Conservation (phyloP, 2,797 vertebrate species). For the Aldrovandia affinis region DNA sequence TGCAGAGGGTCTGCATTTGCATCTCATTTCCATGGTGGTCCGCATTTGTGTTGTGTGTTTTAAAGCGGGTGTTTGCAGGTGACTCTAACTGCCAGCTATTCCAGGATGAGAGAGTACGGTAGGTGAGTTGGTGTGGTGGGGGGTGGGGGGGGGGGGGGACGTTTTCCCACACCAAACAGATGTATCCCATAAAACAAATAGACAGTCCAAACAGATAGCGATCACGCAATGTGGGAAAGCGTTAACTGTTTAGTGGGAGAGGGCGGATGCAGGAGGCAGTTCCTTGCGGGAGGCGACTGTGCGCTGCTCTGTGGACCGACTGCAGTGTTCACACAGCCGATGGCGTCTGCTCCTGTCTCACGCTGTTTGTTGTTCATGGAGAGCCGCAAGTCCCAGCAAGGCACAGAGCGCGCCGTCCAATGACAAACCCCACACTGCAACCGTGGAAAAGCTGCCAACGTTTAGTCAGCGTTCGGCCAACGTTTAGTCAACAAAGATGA, state of each 20-base stretch:
- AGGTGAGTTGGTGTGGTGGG: background rate
- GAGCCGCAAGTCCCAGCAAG: background rate
- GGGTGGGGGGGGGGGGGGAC: constrained; percentile 5
- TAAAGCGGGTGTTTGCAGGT: constrained; percentile 27
- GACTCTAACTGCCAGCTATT: constrained; percentile 48
- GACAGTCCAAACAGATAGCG: constrained; percentile 54
- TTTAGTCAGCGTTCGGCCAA: background rate
- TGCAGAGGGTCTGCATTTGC: constrained; percentile 66
- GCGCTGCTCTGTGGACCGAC: constrained; percentile 33
- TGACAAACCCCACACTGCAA: background rate
- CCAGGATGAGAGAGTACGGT: background rate
- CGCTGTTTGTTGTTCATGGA: background rate
- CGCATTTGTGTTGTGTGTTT: constrained; percentile 50
- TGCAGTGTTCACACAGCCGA: constrained; percentile 41
- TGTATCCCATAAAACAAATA: constrained; percentile 53
- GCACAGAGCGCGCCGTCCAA: background rate
- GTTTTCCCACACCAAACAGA: constrained; percentile 29
- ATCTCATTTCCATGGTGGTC: constrained; percentile 75
- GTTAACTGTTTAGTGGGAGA: constrained; percentile 45
- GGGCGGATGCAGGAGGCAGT: background rate
- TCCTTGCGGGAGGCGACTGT: background rate
- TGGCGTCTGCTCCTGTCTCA: background rate
- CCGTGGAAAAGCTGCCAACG: background rate
- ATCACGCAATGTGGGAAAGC: constrained; percentile 48
- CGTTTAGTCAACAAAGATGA: background rate